Conservation (phyloP, 2,888 invertebrate species). For the Argynnis bischoffii region DNA sequence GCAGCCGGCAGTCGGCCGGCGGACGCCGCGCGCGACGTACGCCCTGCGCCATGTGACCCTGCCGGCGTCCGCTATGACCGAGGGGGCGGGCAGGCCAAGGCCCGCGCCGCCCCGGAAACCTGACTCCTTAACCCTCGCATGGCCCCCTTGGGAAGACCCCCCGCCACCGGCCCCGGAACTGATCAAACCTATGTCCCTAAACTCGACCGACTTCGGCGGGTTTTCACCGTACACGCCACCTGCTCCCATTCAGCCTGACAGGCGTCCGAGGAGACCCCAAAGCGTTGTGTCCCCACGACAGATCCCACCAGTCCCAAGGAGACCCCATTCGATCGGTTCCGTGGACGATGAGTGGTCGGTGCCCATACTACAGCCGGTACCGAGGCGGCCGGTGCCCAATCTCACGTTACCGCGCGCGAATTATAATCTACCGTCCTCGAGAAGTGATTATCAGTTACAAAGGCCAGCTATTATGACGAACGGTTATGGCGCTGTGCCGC, state of each 20-base stretch:
- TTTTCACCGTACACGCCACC: constrained; percentile 83
- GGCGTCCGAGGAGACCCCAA: constrained; percentile 75
- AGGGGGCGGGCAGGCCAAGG: constrained; percentile 77
- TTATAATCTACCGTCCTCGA: constrained; percentile 81
- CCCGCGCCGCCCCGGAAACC: constrained; percentile 80
- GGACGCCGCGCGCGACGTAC: constrained; percentile 58
- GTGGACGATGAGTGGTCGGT: constrained; percentile 70
- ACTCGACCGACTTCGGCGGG: constrained; percentile 64
- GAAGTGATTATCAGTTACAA: constrained; percentile 84
- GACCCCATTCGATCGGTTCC: constrained; percentile 85
- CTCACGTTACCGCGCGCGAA: constrained; percentile 74
- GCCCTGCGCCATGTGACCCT: constrained; percentile 56
- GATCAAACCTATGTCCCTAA: constrained; percentile 44
- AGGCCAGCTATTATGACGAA: constrained; percentile 79
- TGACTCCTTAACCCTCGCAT: constrained; percentile 67
- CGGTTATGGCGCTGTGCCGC: constrained; percentile 76
- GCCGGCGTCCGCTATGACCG: constrained; percentile 69
- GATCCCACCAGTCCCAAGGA: constrained; percentile 59
- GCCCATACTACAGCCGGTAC: constrained; percentile 80
- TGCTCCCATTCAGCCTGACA: constrained; percentile 60
- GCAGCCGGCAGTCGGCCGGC: constrained; percentile 63
- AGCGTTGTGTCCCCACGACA: constrained; percentile 78
- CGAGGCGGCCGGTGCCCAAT: constrained; percentile 75
- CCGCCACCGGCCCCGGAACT: constrained; percentile 76
- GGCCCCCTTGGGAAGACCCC: constrained; percentile 76